Percentiles rank a stretch among this genome's conserved stretches.
These are phyloP conservation scores for Blera fallax DNA, from an alignment of 2,888 invertebrate species.

Conservation along the genomic window DNA sequence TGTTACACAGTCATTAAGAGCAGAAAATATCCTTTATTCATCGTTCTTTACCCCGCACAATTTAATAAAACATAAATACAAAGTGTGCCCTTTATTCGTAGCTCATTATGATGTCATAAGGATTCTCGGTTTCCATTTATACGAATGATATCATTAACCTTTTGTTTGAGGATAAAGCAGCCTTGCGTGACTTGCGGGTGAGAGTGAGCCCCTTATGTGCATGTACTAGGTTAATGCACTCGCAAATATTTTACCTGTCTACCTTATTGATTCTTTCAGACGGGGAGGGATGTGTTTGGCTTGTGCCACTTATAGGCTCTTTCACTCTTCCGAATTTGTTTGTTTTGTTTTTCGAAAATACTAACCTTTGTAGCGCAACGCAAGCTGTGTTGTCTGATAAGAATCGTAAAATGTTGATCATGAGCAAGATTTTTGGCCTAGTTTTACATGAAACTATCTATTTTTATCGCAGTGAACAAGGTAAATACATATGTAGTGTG, in stretches of 20 bases:
- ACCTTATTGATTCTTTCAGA: constrained; percentile 12
- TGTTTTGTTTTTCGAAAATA: constrained; percentile 12
- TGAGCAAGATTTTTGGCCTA: constrained; percentile 10
- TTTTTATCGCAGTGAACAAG: not conserved
- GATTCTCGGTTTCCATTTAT: constrained; percentile 49
- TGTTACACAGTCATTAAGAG: constrained; percentile 29
- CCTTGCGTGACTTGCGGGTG: constrained; percentile 16
- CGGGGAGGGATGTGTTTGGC: not conserved
- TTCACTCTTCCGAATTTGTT: not conserved
- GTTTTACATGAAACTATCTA: constrained; percentile 17
- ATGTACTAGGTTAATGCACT: constrained; percentile 39
- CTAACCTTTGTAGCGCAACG: not conserved
- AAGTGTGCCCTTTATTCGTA: not conserved
- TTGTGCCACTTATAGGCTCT: not conserved
- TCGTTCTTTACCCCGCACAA: not conserved
- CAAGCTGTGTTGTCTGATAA: constrained; percentile 30
- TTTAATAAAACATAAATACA: not conserved
- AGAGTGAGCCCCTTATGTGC: not conserved
- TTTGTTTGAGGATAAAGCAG: constrained; percentile 46
- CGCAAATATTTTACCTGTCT: constrained; percentile 23
- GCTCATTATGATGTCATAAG: constrained; percentile 62
- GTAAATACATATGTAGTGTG: not conserved
- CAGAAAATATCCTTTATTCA: not conserved
- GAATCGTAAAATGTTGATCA: not conserved
- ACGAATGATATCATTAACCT: constrained; percentile 66